phyloP scores from a whole-genome alignment of 2,113 vertebrate species.

The Thunnus maccoyii region DNA sequence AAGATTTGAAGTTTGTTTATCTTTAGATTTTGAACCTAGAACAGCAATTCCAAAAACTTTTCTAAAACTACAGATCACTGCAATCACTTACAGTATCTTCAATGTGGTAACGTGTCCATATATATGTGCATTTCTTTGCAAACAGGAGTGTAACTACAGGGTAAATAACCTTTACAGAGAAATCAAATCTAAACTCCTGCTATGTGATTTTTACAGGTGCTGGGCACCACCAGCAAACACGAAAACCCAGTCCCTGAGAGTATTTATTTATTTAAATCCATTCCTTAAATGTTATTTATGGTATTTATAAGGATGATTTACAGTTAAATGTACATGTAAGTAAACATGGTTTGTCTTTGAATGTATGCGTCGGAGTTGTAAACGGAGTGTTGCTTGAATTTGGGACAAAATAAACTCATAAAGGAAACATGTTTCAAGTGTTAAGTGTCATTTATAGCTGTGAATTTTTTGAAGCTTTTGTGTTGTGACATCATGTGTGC shows the following conservation, averaged over 20 bases:
- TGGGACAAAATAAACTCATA: slow-evolving; percentile 62
- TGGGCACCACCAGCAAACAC: slow-evolving; percentile 78
- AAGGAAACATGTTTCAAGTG: slow-evolving; percentile 12
- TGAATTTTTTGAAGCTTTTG: background rate
- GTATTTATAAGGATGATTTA: slow-evolving; percentile 88
- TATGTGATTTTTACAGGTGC: slow-evolving; percentile 69
- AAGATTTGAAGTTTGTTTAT: slow-evolving; percentile 6
- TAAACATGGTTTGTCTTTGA: slow-evolving; percentile 65
- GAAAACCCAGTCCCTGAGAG: slow-evolving; percentile 51
- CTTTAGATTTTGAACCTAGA: slow-evolving; percentile 15
- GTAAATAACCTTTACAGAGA: slow-evolving; percentile 47
- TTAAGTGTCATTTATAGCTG: background rate
- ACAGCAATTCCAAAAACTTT: background rate
- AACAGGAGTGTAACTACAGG: slow-evolving; percentile 53
- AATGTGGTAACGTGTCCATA: slow-evolving; percentile 1
- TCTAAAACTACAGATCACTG: slow-evolving; percentile 6
- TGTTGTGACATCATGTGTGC: background rate
- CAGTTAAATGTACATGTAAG: slow-evolving; percentile 62
- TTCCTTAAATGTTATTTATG: slow-evolving; percentile 90
- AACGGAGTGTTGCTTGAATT: slow-evolving; percentile 49
- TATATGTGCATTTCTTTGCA: slow-evolving; percentile 23
- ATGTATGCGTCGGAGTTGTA: slow-evolving; percentile 60
- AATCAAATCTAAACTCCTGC: slow-evolving; percentile 49
- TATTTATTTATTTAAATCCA: slow-evolving; percentile 99
- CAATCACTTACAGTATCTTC: background rate